A percentile compares a stretch with the other conserved stretches of the same genome.
phyloP scores from a whole-genome alignment of 2,797 vertebrate genomes.

The Squalus acanthias region DNA sequence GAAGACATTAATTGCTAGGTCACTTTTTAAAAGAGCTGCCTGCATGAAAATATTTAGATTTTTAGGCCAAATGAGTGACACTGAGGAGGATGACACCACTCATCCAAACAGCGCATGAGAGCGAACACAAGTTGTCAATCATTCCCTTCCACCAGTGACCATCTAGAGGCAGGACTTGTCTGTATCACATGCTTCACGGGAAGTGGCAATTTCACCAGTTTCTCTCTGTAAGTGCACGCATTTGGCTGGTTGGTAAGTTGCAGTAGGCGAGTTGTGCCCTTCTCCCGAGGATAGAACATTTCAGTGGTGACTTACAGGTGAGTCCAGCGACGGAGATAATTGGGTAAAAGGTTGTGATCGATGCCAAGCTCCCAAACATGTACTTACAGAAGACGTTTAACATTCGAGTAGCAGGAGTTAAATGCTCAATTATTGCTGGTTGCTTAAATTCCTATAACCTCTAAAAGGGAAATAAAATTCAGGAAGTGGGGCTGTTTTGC shows the following conservation, averaged over 20 bases:
- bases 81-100: not conserved
- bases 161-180: not conserved
- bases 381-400: not conserved
- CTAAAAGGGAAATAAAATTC: not conserved
- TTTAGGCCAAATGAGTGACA: not conserved
- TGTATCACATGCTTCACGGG: not conserved
- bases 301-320: no score
- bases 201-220: not conserved
- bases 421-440: not conserved
- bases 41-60: not conserved
- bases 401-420: not conserved
- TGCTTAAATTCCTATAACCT: not conserved
- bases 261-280: not conserved
- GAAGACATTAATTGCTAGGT: not conserved
- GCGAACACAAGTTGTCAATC: not conserved
- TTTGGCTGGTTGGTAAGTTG: not conserved
- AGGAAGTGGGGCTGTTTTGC: not conserved
- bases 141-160: not conserved
- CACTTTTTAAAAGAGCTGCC: not conserved
- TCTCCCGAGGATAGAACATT: no score
- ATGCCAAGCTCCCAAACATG: not conserved
- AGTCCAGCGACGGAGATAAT: not conserved
- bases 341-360: not conserved
- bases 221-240: not conserved
- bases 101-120: not conserved